Evolutionary conservation across 2,888 invertebrate genomes (phyloP), one percentile per base, ranked within the genome.

Genomic region (Podabrus alpinus): DNA sequence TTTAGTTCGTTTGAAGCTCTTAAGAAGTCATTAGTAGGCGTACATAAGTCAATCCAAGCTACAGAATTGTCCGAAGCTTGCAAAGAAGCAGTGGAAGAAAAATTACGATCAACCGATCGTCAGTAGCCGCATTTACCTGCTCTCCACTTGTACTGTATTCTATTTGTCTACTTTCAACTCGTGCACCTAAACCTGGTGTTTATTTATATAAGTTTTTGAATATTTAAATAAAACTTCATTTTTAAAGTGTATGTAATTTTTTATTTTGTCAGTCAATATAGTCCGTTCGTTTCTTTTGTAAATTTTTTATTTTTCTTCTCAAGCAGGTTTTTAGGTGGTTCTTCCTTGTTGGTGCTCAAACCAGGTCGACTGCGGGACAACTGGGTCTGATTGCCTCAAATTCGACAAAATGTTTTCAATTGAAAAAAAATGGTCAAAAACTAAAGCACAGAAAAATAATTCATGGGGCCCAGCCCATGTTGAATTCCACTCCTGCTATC

Each of bases 21-120:
- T 88, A 98, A 98, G 91, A 97, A 97, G 88, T 96, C 97, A 78
- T 91, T 99, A 87, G 97, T 97, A 79, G 98, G 98, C 85, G 96
- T 98, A 82, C 97, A 96, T 90, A 97, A 97, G 91, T 97, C 97
- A 91, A 95, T 98, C 88, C 98, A 97, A 90, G 97, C 97, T 86
- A 97, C 97, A 86, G 97, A 98, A 88, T 91, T 95, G 85, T 94
- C 96, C 82, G 98, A 98, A 90, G 96, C 97, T 81, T 95, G 96
- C 81, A 94, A 95, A 86, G 96, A 97, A 88, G 95, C 95, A 82
- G 96, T 97, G 80, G 97, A 97, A 88, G 96, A 96, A 88, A 97
- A 97, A 89, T 92, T 97, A 84, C 94, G 97, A 90, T 94, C 96
- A 88, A 97, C 96, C 85, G 97, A 97, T 90, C 95, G 97, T 91